Evolutionary conservation across 2,113 vertebrate species (phyloP), one percentile per base, ranked within the genome.

Genomic region (Carassius auratus): DNA sequence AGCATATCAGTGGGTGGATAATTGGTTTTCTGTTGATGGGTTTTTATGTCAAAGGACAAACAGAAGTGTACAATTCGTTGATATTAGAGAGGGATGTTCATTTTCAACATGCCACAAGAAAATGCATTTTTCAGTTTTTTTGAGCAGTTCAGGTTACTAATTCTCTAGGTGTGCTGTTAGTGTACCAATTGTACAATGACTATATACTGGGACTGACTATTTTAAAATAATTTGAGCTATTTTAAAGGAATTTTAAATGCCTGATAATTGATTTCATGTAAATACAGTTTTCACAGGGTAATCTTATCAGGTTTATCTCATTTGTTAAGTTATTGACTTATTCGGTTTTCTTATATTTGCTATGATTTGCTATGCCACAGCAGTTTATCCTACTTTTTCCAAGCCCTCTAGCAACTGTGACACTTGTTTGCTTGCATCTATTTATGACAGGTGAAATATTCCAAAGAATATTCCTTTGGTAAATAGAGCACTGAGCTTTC

Each of bases 1-100:
- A 26, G 66, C 33, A 77, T 71, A 30, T 76, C 74, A 30, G 61
- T 77, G 5, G 30, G 33, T 36, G 23, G 30, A 76, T 83, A 74
- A 81, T 84, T 76, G 7, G 45, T 57, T 79, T 79, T 79, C 76
- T 77, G 50, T 42, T 85, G 76, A 85, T 85, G 64, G 62, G 75
- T 59, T 68, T 78, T 48, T 64, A 50, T 78, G 74, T 76, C 75
- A 85, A 77, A 66, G 76, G 55, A 61, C 76, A 62, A 62, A 19
- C 55, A 38, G 19, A 79, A 79, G 33, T 61, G 55, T 38, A 42
- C 15, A 36, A 23, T 38, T 79, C 21, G n/a, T 42, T 79, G 36
- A 79, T 79, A 42, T 78, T 30, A 36, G 26, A 36, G 23, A 57
- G 30, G 59, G 4, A 42, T 42, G 36, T 78, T 57, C 17, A 78